A percentile compares a stretch with the other conserved stretches of the same genome.
Evolutionary conservation across 2,113 vertebrate genomes (phyloP).

Genomic region (Ailuropoda melanoleuca): DNA sequence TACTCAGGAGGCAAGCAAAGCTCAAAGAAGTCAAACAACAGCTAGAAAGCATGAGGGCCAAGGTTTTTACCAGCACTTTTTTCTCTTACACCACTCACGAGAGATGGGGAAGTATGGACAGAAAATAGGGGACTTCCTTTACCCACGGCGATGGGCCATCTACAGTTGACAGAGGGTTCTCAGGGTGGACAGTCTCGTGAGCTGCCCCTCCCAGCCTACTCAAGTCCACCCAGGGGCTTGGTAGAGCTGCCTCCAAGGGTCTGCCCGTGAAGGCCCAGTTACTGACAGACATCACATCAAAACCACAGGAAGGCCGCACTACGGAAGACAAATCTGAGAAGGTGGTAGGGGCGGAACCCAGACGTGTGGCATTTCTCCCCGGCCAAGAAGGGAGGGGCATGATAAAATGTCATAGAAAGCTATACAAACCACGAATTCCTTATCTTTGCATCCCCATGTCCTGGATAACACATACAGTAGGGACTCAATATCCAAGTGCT

Average conservation of each 20-base stretch:
- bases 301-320: not conserved
- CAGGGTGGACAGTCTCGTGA: not conserved
- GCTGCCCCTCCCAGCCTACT: not conserved
- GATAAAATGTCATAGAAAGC: not conserved
- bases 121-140: not conserved
- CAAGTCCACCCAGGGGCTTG: not conserved
- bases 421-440: not conserved
- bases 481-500: not conserved
- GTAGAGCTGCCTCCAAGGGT: not conserved
- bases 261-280: not conserved
- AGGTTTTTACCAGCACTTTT: not conserved
- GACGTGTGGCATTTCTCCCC: not conserved
- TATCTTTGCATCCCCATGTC: not conserved
- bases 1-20: not conserved
- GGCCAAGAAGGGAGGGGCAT: not conserved
- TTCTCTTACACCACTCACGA: not conserved
- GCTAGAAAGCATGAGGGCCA: not conserved
- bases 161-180: not conserved
- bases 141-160: not conserved
- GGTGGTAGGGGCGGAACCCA: not conserved
- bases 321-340: not conserved
- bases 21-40: not conserved
- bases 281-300: not conserved
- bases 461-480: not conserved
- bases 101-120: not conserved